These are phyloP conservation scores for Morpho deidamia DNA, from an alignment of 2,888 invertebrate genomes.

Conservation along the genomic window DNA sequence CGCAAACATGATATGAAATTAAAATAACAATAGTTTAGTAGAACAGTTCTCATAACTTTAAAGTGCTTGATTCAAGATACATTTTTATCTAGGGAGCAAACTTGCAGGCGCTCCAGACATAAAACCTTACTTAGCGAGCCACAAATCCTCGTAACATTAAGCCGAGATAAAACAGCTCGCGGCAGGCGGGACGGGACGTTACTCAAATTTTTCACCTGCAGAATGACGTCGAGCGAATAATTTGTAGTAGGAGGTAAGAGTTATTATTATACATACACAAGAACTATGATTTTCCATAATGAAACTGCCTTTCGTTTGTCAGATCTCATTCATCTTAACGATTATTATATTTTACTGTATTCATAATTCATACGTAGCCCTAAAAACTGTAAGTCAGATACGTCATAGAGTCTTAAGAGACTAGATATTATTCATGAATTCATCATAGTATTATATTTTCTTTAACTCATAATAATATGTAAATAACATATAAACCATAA, in stretches of 20 bases:
- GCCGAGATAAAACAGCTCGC: conserved; percentile 76
- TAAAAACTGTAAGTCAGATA: too few relatives aligned
- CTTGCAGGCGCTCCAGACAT: conserved; percentile 68
- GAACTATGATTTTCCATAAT: conserved; percentile 68
- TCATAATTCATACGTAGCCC: background rate
- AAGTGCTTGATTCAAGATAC: conserved; percentile 46
- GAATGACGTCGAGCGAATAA: conserved; percentile 36
- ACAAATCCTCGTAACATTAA: conserved; percentile 77
- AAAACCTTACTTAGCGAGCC: conserved; percentile 76
- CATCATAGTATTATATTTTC: too few relatives aligned
- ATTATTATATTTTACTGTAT: background rate
- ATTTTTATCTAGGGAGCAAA: conserved; percentile 66
- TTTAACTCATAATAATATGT: too few relatives aligned
- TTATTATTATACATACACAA: conserved; percentile 70
- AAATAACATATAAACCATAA: too few relatives aligned
- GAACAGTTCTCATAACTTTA: conserved; percentile 14
- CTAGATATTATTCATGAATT: too few relatives aligned
- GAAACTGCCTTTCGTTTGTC: conserved; percentile 55
- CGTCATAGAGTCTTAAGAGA: too few relatives aligned
- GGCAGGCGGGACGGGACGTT: conserved; percentile 58
- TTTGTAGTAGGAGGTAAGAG: conserved; percentile 58
- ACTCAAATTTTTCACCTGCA: conserved; percentile 74
- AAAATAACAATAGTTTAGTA: background rate
- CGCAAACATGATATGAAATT: too few relatives aligned
- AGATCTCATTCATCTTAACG: conserved; percentile 18